A percentile compares a stretch with the other conserved stretches of the same genome.
phyloP scores from a whole-genome alignment of 2,113 vertebrate species.

The Caranx melampygus region DNA sequence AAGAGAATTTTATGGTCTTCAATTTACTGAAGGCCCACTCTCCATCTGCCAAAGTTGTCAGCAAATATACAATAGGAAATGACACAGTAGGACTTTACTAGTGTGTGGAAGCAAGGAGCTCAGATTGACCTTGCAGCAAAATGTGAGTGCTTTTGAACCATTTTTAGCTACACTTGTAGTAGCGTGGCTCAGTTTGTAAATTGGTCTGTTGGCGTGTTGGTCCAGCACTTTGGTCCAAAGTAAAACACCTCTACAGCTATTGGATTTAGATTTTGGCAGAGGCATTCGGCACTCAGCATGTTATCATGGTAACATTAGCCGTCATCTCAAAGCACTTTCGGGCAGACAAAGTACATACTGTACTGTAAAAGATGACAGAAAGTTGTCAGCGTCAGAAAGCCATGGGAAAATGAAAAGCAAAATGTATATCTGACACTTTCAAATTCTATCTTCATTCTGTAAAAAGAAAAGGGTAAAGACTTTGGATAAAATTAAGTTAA shows the following conservation, averaged over 20 bases:
- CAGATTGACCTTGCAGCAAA: slow-evolving; percentile 30
- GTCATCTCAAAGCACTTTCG: background rate
- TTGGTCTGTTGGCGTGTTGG: background rate
- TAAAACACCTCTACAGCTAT: slow-evolving; percentile 5
- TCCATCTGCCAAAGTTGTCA: slow-evolving; percentile 29
- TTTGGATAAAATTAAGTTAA: no score
- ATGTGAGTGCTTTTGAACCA: background rate
- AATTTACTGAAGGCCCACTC: slow-evolving; percentile 28
- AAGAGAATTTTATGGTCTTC: slow-evolving; percentile 26
- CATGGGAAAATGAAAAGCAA: background rate
- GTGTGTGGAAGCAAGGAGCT: slow-evolving; percentile 6
- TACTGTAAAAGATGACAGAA: background rate
- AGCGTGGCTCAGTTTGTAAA: background rate
- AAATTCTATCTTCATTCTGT: no score
- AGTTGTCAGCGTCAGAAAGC: background rate
- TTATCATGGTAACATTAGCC: slow-evolving; percentile 10
- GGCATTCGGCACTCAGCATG: background rate
- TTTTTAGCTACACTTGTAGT: slow-evolving; percentile 14
- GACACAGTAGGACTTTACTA: slow-evolving; percentile 9
- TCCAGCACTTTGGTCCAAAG: background rate
- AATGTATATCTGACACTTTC: background rate
- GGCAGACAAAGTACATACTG: background rate
- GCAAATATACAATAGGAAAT: slow-evolving; percentile 33
- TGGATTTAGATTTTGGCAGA: background rate
- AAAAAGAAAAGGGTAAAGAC: no score